A percentile compares a stretch with the other conserved stretches of the same genome.
Conservation (phyloP, 1,140 invertebrate genomes). For the Popillia japonica region DNA sequence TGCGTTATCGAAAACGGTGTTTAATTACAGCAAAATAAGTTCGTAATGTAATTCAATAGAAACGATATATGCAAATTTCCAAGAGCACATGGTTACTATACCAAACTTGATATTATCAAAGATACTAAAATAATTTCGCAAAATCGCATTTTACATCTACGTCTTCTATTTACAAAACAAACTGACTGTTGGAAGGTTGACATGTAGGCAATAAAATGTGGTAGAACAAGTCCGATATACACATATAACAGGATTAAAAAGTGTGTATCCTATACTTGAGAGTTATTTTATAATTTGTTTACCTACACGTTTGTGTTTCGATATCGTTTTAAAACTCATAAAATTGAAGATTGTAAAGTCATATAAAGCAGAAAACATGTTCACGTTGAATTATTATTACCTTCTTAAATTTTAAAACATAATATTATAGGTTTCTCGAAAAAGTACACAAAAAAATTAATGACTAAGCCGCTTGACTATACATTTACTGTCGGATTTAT, state of each 20-base stretch:
- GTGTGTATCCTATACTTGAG: background rate
- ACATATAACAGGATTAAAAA: background rate
- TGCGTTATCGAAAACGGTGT: too few relatives aligned
- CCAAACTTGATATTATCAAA: too few relatives aligned
- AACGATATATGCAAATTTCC: too few relatives aligned
- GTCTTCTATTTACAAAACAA: background rate
- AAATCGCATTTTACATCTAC: background rate
- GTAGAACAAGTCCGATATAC: background rate
- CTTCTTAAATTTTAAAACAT: background rate
- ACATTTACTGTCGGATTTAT: too few relatives aligned
- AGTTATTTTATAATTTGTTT: background rate
- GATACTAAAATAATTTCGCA: background rate
- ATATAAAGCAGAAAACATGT: background rate
- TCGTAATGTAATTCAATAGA: too few relatives aligned
- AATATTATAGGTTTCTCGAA: background rate
- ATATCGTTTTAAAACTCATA: background rate
- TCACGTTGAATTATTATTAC: background rate
- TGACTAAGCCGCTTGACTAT: background rate
- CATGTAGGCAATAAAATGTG: background rate
- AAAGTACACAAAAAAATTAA: background rate
- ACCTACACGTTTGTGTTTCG: background rate
- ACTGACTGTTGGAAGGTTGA: background rate
- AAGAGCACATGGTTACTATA: too few relatives aligned
- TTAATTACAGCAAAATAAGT: too few relatives aligned
- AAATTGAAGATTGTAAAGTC: background rate